phyloP scores from a whole-genome alignment of 2,113 vertebrate species.

The Oryzias curvinotus region DNA sequence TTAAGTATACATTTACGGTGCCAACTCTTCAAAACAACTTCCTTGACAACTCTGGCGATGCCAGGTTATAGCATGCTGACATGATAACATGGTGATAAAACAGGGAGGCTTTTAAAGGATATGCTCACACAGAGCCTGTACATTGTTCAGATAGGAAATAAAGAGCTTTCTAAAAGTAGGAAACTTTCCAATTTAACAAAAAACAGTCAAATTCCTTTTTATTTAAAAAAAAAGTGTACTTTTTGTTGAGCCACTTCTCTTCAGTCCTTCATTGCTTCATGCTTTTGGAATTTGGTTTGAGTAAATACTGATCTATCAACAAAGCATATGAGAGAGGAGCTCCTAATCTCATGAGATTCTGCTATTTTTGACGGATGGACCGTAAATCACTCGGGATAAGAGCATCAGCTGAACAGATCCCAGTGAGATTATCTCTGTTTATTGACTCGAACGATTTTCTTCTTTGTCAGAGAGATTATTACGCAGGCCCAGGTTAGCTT shows the following conservation, averaged over 20 bases:
- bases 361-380: not conserved
- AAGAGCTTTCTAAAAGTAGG: too few relatives aligned
- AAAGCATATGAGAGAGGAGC: not conserved
- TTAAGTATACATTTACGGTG: too few relatives aligned
- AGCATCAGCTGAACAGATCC: not conserved
- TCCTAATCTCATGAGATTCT: constrained; percentile 11
- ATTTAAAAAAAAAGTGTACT: not conserved
- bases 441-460: rapidly evolving
- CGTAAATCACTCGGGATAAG: constrained; percentile 1
- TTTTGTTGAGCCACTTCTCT: not conserved
- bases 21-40: too few relatives aligned
- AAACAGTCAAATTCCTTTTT: not conserved
- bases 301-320: not conserved
- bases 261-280: too few relatives aligned
- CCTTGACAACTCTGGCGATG: too few relatives aligned
- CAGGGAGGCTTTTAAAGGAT: too few relatives aligned
- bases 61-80: too few relatives aligned
- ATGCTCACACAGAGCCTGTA: too few relatives aligned
- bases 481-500: not conserved
- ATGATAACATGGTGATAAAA: too few relatives aligned
- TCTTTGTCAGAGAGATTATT: not conserved
- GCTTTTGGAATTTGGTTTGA: not conserved
- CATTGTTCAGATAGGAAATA: too few relatives aligned
- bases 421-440: constrained; percentile 3
- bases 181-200: too few relatives aligned